Evolutionary conservation across 23 tunicate genomes (phyloP), one percentile per base, ranked within the genome.

Genomic region (Halocynthia roretzi): DNA sequence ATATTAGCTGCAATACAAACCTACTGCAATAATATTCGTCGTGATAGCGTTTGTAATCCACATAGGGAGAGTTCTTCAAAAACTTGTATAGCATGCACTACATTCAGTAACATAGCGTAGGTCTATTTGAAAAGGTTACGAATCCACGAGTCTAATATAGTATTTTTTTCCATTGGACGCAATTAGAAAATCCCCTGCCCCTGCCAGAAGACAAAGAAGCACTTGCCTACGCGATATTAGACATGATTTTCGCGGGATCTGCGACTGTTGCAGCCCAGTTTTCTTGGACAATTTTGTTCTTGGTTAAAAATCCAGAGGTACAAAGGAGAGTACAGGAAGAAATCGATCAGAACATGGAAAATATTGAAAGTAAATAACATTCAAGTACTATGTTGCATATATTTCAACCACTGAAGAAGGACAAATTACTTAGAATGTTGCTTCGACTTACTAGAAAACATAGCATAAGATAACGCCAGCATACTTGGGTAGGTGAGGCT

Each of bases 181-280:
- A 4, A 31, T 56, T 74, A 83, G 86, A 54, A 11, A 20, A 64
- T 10, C 81, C 80, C 51, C 4, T 21, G 15, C 82, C 82, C 0
- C 7, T 0, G 22, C 7, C n/a, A 5, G 80, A 78, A 15, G 77
- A 81, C 48, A 65, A 56, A 50, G 80, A 85, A 49, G 12, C 51
- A 8, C 83, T 91, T 17, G 81, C 87, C 20, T 51, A 58, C 7
- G 20, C 85, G 20, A 31, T 82, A 10, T 23, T 57, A 50, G 97
- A 91, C 62, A 15, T 77, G 72, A 51, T 91, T 5, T 78, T 72
- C 12, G 97, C 87, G 50, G 97, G 97, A 31, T 52, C 90, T 52
- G 21, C 62, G 44, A 85, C 97, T 0, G 70, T 83, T 7, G 63
- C 87, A 7, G 61, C 44, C 44, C 90, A 91, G 55, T 54, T 81